phyloP scores from a whole-genome alignment of 2,888 invertebrate species.

The Caenorhabditis wallacei region DNA sequence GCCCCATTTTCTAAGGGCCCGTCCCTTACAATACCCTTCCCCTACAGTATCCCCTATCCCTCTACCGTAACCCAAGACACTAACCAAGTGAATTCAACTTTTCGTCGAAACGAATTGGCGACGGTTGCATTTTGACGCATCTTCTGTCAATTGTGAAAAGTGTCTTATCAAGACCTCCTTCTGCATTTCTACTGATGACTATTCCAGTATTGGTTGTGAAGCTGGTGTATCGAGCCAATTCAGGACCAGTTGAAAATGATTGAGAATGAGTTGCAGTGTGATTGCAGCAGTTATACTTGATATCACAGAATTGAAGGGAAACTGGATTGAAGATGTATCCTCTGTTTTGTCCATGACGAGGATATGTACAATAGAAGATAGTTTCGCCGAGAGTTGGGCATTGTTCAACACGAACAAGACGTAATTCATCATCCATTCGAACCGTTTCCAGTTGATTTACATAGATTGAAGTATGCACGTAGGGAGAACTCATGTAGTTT shows the following conservation, averaged over 20 bases:
- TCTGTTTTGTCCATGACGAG: background rate
- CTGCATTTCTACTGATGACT: background rate
- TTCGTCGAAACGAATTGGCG: conserved; percentile 15
- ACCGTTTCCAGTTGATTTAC: background rate
- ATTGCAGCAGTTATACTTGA: background rate
- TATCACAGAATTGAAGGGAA: background rate
- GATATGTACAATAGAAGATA: background rate
- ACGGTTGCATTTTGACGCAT: background rate
- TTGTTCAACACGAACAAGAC: background rate
- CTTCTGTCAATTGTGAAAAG: background rate
- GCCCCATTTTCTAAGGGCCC: no score
- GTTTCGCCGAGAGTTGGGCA: background rate
- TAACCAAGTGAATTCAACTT: background rate
- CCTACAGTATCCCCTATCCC: background rate
- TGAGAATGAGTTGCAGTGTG: background rate
- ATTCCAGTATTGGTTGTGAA: background rate
- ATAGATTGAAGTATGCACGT: background rate
- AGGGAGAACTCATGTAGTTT: background rate
- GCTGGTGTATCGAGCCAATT: background rate
- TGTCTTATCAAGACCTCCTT: background rate
- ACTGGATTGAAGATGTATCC: conserved; percentile 2
- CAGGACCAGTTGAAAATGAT: background rate
- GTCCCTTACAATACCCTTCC: background rate
- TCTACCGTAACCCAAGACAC: background rate
- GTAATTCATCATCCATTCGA: background rate